phyloP scores from a whole-genome alignment of 2,888 invertebrate species.

The Notodonta ziczac region DNA sequence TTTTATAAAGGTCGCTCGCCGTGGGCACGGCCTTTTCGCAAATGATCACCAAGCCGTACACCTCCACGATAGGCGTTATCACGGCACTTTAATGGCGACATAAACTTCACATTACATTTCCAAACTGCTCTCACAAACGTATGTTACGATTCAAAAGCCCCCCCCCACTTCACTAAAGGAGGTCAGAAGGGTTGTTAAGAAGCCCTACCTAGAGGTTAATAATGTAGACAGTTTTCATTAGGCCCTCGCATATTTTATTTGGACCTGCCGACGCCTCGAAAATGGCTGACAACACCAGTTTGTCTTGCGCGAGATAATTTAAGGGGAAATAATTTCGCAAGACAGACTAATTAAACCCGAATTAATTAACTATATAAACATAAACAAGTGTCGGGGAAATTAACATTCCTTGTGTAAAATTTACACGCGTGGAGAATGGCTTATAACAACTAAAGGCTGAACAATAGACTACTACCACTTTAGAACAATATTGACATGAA shows the following conservation, averaged over 20 bases:
- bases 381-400: slow-evolving; percentile 56
- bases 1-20: slow-evolving; percentile 8
- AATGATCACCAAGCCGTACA: slow-evolving; percentile 20
- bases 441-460: neutral
- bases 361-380: slow-evolving; percentile 66
- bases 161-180: slow-evolving; percentile 29
- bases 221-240: slow-evolving; percentile 64
- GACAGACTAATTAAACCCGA: slow-evolving; percentile 65
- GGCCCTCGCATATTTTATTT: slow-evolving; percentile 61
- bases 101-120: slow-evolving; percentile 39
- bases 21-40: slow-evolving; percentile 17
- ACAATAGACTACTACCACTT: neutral
- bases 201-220: slow-evolving; percentile 44
- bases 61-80: slow-evolving; percentile 41
- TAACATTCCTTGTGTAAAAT: slow-evolving; percentile 26
- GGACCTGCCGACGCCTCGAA: slow-evolving; percentile 51
- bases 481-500: too few species aligned
- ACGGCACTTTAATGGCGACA: slow-evolving; percentile 33
- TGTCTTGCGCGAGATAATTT: slow-evolving; percentile 58
- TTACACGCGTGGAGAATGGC: neutral
- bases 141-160: slow-evolving; percentile 41
- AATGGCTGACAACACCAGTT: slow-evolving; percentile 50
- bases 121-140: slow-evolving; percentile 30
- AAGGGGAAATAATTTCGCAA: slow-evolving; percentile 62
- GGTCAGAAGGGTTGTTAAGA: slow-evolving; percentile 41